These are phyloP conservation scores for Drosophila conformis DNA, from an alignment of 2,888 invertebrate genomes.

Conservation along the genomic window DNA sequence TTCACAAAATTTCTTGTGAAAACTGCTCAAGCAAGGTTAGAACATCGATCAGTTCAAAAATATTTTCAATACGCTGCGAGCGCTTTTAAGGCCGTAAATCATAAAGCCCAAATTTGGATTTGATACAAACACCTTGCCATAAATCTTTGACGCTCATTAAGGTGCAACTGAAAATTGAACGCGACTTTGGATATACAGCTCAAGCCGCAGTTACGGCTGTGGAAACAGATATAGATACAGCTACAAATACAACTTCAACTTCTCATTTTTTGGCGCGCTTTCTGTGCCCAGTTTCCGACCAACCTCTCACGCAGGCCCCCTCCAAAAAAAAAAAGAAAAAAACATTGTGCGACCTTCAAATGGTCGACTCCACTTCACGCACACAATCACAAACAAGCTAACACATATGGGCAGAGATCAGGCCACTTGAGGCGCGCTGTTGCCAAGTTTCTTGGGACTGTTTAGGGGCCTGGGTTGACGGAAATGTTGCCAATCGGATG, in stretches of 20 bases:
- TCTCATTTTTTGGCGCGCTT: constrained; percentile 68
- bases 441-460: constrained; percentile 60
- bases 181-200: constrained; percentile 30
- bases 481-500: constrained; percentile 70
- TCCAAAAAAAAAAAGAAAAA: constrained; percentile 1
- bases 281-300: constrained; percentile 33
- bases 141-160: constrained; percentile 71
- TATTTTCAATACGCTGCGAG: constrained; percentile 64
- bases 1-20: constrained; percentile 28
- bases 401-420: constrained; percentile 56
- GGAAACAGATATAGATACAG: background rate
- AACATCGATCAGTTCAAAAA: constrained; percentile 71
- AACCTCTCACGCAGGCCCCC: constrained; percentile 21
- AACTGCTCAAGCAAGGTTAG: constrained; percentile 24
- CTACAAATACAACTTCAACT: constrained; percentile 8
- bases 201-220: constrained; percentile 1
- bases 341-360: constrained; percentile 70
- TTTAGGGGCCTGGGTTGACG: constrained; percentile 56
- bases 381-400: constrained; percentile 28
- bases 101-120: constrained; percentile 64
- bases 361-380: constrained; percentile 55
- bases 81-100: constrained; percentile 66
- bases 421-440: constrained; percentile 71
- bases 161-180: constrained; percentile 71
- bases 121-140: constrained; percentile 67